Evolutionary conservation across 2,797 vertebrate species (phyloP).

Genomic region (Parambassis ranga): DNA sequence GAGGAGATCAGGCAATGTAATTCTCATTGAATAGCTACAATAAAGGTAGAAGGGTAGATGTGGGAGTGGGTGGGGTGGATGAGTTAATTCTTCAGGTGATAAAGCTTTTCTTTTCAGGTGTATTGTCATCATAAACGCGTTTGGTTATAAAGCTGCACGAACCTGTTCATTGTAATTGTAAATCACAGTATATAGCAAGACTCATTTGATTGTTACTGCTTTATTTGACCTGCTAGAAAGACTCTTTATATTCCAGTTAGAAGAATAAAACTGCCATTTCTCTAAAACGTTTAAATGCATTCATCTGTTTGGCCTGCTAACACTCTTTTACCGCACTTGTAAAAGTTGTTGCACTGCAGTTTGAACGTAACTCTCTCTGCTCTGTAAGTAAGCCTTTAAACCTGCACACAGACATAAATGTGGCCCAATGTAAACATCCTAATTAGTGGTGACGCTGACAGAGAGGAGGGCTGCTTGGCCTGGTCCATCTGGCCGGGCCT

Average conservation of each 20-base stretch:
- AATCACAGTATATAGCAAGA: background rate
- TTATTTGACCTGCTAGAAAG: background rate
- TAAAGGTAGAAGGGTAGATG: constrained; percentile 5
- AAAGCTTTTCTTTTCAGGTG: background rate
- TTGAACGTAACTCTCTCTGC: constrained; percentile 20
- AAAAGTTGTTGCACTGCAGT: background rate
- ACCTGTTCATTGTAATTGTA: background rate
- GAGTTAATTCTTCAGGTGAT: constrained; percentile 3
- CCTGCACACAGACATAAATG: constrained; percentile 28
- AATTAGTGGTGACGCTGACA: constrained; percentile 59
- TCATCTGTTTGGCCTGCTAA: background rate
- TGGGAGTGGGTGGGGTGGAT: background rate
- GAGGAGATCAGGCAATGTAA: constrained; percentile 43
- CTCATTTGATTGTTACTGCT: background rate
- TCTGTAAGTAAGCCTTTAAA: constrained; percentile 48
- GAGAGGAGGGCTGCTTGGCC: constrained; percentile 41
- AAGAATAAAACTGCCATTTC: background rate
- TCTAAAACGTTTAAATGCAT: background rate
- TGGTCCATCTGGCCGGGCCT: constrained; percentile 54
- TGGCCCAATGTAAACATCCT: constrained; percentile 51
- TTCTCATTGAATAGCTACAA: constrained; percentile 47
- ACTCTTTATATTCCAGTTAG: background rate
- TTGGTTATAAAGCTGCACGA: constrained; percentile 7
- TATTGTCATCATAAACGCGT: too few relatives aligned
- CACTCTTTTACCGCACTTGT: background rate